Conservation (phyloP, 30 jellyfish, hydroid and myxozoan genomes). For the Aurelia aurita region DNA sequence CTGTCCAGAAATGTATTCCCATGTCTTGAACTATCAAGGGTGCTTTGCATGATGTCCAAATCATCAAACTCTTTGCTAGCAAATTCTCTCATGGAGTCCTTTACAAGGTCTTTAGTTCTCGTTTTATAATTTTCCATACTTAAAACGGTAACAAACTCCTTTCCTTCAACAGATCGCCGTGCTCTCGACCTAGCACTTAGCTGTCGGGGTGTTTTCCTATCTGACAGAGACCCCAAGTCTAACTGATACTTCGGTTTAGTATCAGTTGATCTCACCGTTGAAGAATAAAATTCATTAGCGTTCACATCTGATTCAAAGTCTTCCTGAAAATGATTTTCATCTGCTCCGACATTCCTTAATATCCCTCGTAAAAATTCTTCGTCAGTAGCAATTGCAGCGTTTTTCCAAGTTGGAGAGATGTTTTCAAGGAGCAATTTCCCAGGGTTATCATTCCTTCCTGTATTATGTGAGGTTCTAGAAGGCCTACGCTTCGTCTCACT, state of each 20-base stretch:
- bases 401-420: slow-evolving; percentile 60
- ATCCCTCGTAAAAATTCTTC: slow-evolving; percentile 10
- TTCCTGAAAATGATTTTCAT: background rate
- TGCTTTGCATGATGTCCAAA: background rate
- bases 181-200: slow-evolving; percentile 24
- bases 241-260: slow-evolving; percentile 8
- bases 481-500: background rate
- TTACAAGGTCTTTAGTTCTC: slow-evolving; percentile 44
- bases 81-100: slow-evolving; percentile 35
- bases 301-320: background rate
- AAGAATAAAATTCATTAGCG: background rate
- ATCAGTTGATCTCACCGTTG: slow-evolving; percentile 40
- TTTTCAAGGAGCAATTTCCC: slow-evolving; percentile 25
- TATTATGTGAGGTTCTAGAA: background rate
- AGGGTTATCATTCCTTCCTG: background rate
- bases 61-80: slow-evolving; percentile 3
- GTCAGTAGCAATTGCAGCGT: slow-evolving; percentile 10
- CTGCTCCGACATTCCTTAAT: background rate
- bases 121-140: slow-evolving; percentile 55
- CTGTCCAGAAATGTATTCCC: slow-evolving; percentile 11
- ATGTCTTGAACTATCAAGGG: background rate
- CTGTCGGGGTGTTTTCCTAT: slow-evolving; percentile 13
- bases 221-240: slow-evolving; percentile 37
- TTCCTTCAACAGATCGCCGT: slow-evolving; percentile 32
- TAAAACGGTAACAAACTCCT: slow-evolving; percentile 42